These are phyloP conservation scores for Thalassoma bifasciatum DNA, from an alignment of 2,113 vertebrate genomes.

Conservation along the genomic window DNA sequence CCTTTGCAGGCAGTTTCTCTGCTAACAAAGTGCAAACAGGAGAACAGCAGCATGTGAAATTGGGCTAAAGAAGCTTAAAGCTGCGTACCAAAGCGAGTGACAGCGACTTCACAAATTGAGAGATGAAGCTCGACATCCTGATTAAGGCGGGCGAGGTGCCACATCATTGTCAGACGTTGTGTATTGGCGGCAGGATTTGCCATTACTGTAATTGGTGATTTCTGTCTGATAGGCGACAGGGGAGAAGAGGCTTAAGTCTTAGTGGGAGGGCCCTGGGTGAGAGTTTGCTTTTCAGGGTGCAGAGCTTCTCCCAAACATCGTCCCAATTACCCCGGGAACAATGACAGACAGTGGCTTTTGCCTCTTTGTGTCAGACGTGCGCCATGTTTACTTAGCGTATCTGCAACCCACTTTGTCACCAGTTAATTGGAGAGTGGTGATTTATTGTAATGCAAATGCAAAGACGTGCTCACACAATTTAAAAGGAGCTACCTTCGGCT, in stretches of 20 bases:
- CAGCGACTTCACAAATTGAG: conserved; percentile 50
- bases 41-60: conserved; percentile 26
- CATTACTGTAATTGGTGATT: conserved; percentile 80
- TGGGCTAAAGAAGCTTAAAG: conserved; percentile 58
- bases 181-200: conserved; percentile 54
- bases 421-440: conserved; percentile 77
- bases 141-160: conserved; percentile 63
- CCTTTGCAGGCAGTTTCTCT: not conserved
- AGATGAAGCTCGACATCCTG: conserved; percentile 59
- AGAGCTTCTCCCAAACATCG: conserved; percentile 42
- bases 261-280: conserved; percentile 49
- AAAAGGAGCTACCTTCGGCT: conserved; percentile 50
- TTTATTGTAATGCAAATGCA: conserved; percentile 76
- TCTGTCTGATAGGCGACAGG: conserved; percentile 52
- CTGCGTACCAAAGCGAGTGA: conserved; percentile 18
- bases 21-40: conserved; percentile 29
- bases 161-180: conserved; percentile 61
- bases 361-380: conserved; percentile 72
- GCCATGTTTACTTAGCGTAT: conserved; percentile 67
- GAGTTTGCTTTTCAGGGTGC: conserved; percentile 61
- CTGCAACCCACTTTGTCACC: conserved; percentile 69
- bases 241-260: conserved; percentile 55
- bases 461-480: conserved; percentile 59
- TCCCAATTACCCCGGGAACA: conserved; percentile 72
- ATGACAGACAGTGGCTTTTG: conserved; percentile 66